phyloP scores from a whole-genome alignment of 2,113 vertebrate species.

The Elachura formosa region DNA sequence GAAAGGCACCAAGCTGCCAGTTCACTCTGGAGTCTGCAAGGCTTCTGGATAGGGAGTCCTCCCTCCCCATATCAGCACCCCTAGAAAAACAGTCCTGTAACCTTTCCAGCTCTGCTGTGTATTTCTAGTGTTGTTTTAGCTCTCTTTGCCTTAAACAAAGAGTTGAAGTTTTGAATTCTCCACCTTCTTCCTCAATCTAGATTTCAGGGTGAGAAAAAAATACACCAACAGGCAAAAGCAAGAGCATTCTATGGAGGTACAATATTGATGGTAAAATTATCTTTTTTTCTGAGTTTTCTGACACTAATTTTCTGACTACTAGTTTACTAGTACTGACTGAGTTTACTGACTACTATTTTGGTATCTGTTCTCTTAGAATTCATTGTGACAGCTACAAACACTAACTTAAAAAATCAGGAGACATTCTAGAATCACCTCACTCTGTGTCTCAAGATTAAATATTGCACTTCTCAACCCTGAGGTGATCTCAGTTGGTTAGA shows the following conservation, averaged over 20 bases:
- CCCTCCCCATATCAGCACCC: neutral
- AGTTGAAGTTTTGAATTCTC: neutral
- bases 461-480: neutral
- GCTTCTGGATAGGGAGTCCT: neutral
- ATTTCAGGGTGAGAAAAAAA: neutral
- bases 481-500: neutral
- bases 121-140: neutral
- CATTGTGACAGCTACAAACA: neutral
- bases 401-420: neutral
- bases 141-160: neutral
- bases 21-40: neutral
- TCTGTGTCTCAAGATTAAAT: neutral
- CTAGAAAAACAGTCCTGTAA: neutral
- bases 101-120: neutral
- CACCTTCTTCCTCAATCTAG: neutral
- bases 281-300: neutral
- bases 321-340: no score
- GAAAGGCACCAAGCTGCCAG: neutral
- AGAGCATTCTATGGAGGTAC: neutral
- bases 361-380: neutral
- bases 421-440: rapidly evolving
- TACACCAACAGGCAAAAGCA: neutral
- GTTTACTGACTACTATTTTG: no score
- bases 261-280: neutral
- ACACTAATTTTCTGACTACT: neutral